These are phyloP conservation scores for Zaprionus vittiger DNA, from an alignment of 1,140 invertebrate species.

Conservation along the genomic window DNA sequence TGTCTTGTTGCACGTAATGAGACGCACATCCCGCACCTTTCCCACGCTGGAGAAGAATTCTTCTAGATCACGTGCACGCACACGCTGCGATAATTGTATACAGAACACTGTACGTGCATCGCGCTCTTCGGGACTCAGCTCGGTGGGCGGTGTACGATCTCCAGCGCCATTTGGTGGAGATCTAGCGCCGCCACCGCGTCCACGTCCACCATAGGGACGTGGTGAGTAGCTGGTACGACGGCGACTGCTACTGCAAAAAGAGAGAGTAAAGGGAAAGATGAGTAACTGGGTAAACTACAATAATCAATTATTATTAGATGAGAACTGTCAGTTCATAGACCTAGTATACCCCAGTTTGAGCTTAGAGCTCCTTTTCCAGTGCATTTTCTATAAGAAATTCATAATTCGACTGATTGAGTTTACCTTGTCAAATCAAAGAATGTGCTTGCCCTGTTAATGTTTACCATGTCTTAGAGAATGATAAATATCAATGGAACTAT, in stretches of 20 bases:
- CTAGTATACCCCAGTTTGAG: too few species aligned
- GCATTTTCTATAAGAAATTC: too few species aligned
- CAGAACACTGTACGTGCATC: slow-evolving; percentile 99
- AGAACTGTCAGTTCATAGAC: too few species aligned
- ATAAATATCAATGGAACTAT: too few species aligned
- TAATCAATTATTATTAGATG: too few species aligned
- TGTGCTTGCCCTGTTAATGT: too few species aligned
- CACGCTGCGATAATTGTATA: slow-evolving; percentile 97
- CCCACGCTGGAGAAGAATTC: slow-evolving; percentile 99
- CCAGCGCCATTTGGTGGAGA: slow-evolving; percentile 81
- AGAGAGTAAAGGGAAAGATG: too few species aligned
- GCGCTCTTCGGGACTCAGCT: slow-evolving; percentile 98
- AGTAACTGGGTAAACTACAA: too few species aligned
- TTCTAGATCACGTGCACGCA: slow-evolving; percentile 97
- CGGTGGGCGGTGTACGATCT: slow-evolving; percentile 85
- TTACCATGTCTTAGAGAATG: too few species aligned
- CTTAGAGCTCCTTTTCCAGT: too few species aligned
- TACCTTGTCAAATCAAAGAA: too few species aligned
- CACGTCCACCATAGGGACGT: slow-evolving; percentile 57
- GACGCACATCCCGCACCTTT: slow-evolving; percentile 98
- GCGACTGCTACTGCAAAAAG: slow-evolving; percentile 58
- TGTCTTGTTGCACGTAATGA: slow-evolving; percentile 99
- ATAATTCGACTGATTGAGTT: too few species aligned
- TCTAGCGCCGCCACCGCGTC: slow-evolving; percentile 38
- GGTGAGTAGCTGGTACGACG: slow-evolving; percentile 75